phyloP scores from a whole-genome alignment of 2,888 invertebrate species.

The Eudemis profundana region DNA sequence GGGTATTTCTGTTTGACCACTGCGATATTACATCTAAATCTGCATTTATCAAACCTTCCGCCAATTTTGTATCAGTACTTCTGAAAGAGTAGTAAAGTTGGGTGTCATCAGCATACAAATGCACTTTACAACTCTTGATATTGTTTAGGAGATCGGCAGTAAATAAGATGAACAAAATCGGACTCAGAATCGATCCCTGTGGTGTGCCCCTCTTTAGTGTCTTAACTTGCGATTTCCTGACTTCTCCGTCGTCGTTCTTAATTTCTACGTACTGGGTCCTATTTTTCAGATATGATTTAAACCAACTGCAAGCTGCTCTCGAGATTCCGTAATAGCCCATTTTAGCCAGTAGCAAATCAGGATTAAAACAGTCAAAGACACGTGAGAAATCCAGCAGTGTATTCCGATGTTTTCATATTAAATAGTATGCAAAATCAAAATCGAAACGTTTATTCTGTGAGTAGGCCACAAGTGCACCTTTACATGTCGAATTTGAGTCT shows the following conservation, averaged over 20 bases:
- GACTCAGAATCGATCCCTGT: constrained; percentile 15
- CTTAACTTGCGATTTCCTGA: not conserved
- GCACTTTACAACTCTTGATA: constrained; percentile 1
- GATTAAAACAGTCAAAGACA: too few relatives aligned
- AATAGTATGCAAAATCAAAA: too few relatives aligned
- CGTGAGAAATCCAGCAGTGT: too few relatives aligned
- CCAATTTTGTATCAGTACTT: constrained; percentile 1
- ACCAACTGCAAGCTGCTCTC: constrained; percentile 36
- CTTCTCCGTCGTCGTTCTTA: not conserved
- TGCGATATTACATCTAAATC: not conserved
- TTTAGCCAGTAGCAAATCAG: constrained; percentile 26
- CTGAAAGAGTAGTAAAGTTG: constrained; percentile 8
- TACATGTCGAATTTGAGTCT: too few relatives aligned
- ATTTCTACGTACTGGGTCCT: constrained; percentile 24
- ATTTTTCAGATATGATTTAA: constrained; percentile 30
- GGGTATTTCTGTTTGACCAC: constrained; percentile 1
- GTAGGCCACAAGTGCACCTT: too few relatives aligned
- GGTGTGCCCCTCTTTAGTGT: not conserved
- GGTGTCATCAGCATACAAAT: constrained; percentile 19
- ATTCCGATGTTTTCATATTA: too few relatives aligned
- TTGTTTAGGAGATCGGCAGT: constrained; percentile 4
- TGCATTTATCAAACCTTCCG: not conserved
- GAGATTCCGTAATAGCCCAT: constrained; percentile 37
- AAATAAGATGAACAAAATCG: constrained; percentile 18
- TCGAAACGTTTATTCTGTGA: too few relatives aligned